These are phyloP conservation scores for Peromyscus eremicus DNA, from an alignment of 2,797 vertebrate species.

Conservation along the genomic window DNA sequence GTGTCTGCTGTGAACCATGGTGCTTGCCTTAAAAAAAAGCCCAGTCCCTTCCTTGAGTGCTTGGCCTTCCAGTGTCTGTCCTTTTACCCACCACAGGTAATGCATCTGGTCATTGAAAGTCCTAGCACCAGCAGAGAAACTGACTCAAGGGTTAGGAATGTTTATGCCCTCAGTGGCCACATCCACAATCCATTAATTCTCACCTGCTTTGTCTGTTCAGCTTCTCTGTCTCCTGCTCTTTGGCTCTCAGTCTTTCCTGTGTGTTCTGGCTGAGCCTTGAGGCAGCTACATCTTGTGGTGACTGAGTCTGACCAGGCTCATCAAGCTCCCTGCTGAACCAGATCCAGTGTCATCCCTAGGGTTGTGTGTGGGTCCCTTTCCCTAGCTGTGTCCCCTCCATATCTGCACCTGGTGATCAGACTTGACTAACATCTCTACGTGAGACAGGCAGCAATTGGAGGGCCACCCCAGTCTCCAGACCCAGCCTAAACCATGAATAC, in stretches of 20 bases:
- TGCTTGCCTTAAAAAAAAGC: neutral
- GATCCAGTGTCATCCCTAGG: no score
- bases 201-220: no score
- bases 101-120: neutral
- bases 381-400: neutral
- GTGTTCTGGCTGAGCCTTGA: neutral
- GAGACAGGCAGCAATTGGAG: neutral
- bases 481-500: fast-evolving
- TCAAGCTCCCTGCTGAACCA: neutral
- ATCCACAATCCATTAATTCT: neutral
- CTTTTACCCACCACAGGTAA: neutral
- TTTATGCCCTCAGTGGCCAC: neutral
- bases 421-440: neutral
- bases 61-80: neutral
- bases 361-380: fast-evolving
- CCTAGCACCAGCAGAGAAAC: neutral
- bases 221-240: no score
- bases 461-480: neutral
- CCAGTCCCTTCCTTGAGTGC: neutral
- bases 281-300: no score
- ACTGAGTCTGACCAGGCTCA: neutral
- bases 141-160: neutral
- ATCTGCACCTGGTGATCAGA: neutral
- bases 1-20: neutral
- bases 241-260: neutral